Base-by-base conservation (phyloP, 1,140 invertebrate genomes). In the Kradibia gibbosae region DNA sequence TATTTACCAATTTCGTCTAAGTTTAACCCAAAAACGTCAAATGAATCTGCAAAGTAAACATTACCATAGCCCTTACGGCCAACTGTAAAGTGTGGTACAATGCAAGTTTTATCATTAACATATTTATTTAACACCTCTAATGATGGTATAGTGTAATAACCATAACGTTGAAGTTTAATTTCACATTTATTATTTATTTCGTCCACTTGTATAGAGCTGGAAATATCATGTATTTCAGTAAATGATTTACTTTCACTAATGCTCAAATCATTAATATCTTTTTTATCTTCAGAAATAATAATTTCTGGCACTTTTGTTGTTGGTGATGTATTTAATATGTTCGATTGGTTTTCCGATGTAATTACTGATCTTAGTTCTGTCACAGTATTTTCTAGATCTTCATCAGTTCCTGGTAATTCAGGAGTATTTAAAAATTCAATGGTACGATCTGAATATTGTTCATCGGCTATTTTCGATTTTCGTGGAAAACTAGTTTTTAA, bases 21-120 rank as follows among this genome's bases (percentile, higher is more conserved):
- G 91, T 99, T 97, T 25, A 99, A 86, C 13, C 95, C 95, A 34
- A 95, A 93, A n/a, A 99, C 95, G 89, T 99, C 96, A 81, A 98
- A 95, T 34, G 94, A 93, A 82, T 96, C 96, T 42, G 95, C 94
- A 88, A 97, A 99, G 88, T 93, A 97, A 0, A 99, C 96, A 90
- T 96, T 97, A 34, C 99, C 98, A 90, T 98, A 99, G 65, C 96
- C 96, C 79, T 95, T 93, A 22, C 98, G 93, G 0, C 98, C 98
- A 72, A 99, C 93, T 0, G 96, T 97, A 83, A 99, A 96, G 84
- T 97, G 95, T n/a, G 97, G 95, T 17, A 99, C 95, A 45, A 97
- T 91, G 88, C 97, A 99, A 34, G 93, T 93, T 93, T 89, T 96
- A 93, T 94, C 94, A 84, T 42, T 88, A 82, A 89, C 86, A 81